Percentiles rank a stretch among this genome's conserved stretches.
These are phyloP conservation scores for Gymnothorax javanicus DNA, from an alignment of 2,797 vertebrate genomes.

Conservation along the genomic window DNA sequence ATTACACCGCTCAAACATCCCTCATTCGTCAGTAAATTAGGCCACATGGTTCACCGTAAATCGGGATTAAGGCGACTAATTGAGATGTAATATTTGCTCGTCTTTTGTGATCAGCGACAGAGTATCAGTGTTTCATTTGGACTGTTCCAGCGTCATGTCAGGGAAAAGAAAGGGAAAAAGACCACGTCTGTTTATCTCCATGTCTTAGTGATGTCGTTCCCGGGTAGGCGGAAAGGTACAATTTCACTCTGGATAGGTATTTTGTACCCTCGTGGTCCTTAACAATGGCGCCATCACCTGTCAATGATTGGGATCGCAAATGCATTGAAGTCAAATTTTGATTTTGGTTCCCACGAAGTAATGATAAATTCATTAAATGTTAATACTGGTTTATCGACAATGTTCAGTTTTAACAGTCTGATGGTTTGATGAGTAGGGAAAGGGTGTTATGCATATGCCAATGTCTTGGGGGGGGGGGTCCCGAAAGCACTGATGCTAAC, in stretches of 20 bases:
- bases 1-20: not conserved
- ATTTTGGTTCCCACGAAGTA: not conserved
- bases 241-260: slow-evolving; percentile 19
- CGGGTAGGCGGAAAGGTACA: slow-evolving; percentile 9
- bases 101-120: not conserved
- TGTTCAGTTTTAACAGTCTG: not conserved
- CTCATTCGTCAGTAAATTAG: not conserved
- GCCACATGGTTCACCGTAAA: not conserved
- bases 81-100: not conserved
- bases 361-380: not conserved
- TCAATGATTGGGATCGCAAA: slow-evolving; percentile 68
- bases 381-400: not conserved
- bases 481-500: no score
- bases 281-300: slow-evolving; percentile 92
- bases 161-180: not conserved
- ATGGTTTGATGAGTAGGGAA: not conserved
- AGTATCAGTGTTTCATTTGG: not conserved
- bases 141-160: no score
- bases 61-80: not conserved
- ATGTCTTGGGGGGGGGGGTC: not conserved
- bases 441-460: not conserved
- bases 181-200: not conserved
- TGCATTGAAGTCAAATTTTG: not conserved
- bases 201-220: not conserved
- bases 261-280: slow-evolving; percentile 62